These are phyloP conservation scores for Epirrita christyi DNA, from an alignment of 2,888 invertebrate genomes.

Conservation along the genomic window DNA sequence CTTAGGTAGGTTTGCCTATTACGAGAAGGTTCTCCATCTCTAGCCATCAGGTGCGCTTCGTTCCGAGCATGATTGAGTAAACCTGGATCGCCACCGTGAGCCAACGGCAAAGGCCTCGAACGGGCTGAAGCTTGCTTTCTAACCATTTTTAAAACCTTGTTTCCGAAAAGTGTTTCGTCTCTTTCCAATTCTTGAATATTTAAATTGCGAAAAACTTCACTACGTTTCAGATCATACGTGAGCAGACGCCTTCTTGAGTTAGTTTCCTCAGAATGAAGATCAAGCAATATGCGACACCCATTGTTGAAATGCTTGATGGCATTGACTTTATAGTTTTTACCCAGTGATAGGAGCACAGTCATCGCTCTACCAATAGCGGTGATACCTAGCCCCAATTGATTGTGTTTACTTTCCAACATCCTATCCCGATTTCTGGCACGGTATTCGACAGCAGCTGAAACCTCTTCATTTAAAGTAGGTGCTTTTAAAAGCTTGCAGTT, in stretches of 20 bases:
- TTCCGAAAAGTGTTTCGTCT: constrained; percentile 25
- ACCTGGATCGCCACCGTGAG: constrained; percentile 2
- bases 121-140: constrained; percentile 12
- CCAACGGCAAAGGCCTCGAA: constrained; percentile 1
- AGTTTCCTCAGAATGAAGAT: constrained; percentile 15
- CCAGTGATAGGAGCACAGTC: constrained; percentile 14
- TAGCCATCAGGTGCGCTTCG: no score
- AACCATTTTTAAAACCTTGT: constrained; percentile 13
- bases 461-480: constrained; percentile 20
- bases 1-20: no score
- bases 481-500: constrained; percentile 27
- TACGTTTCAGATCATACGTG: no score
- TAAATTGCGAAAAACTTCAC: no score
- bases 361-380: constrained; percentile 23
- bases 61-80: no score
- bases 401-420: constrained; percentile 17
- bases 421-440: constrained; percentile 8
- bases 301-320: constrained; percentile 18
- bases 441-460: constrained; percentile 1
- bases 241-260: background rate
- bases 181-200: no score
- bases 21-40: no score
- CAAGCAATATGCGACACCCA: constrained; percentile 17
- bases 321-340: constrained; percentile 15
- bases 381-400: constrained; percentile 24